Conservation (phyloP, 2,797 vertebrate species). For the Pelochelys cantorii region DNA sequence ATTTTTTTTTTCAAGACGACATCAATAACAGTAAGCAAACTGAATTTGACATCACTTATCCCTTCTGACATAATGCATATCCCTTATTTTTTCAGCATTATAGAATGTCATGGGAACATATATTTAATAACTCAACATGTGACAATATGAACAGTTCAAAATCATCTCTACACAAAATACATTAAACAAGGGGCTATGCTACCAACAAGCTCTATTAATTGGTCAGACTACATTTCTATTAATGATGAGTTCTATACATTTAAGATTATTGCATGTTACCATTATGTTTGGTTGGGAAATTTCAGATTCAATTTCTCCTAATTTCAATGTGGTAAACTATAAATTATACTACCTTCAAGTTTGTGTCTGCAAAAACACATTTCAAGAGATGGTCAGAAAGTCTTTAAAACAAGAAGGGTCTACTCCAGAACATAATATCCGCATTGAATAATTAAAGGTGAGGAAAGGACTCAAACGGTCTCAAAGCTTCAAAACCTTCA, state of each 20-base stretch:
- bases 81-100: constrained; percentile 70
- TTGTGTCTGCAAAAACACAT: not conserved
- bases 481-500: not conserved
- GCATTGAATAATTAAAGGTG: not conserved
- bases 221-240: constrained; percentile 46
- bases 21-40: constrained; percentile 70
- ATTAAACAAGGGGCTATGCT: constrained; percentile 54
- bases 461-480: not conserved
- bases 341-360: not conserved
- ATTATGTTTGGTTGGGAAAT: not conserved
- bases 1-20: constrained; percentile 43
- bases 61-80: constrained; percentile 54
- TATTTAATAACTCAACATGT: constrained; percentile 58
- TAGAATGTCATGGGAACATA: constrained; percentile 64
- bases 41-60: constrained; percentile 72
- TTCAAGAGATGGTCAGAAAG: constrained; percentile 24
- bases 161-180: constrained; percentile 73
- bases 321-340: not conserved
- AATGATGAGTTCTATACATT: constrained; percentile 32
- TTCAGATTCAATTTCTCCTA: constrained; percentile 36
- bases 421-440: constrained; percentile 1
- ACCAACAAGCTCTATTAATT: constrained; percentile 7
- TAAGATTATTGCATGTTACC: constrained; percentile 1
- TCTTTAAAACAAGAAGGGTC: not conserved
- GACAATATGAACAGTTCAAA: constrained; percentile 76